Percentiles rank a stretch among this genome's conserved stretches.
Conservation (phyloP, 1,140 invertebrate species). For the Diorhabda sublineata region DNA sequence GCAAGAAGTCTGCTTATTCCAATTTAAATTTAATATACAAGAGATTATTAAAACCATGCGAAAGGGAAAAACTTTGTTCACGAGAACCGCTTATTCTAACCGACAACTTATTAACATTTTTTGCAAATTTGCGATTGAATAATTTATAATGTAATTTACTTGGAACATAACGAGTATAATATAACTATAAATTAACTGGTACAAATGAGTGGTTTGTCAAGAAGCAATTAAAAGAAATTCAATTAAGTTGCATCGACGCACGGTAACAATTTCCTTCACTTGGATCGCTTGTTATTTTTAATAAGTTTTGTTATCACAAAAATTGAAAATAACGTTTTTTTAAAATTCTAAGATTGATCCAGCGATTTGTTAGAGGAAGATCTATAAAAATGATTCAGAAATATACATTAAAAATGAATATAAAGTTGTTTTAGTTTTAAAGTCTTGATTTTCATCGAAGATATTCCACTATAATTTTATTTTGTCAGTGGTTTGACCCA, state of each 20-base stretch:
- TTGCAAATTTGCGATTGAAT: conserved; percentile 2
- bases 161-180: not conserved
- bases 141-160: not conserved
- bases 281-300: conserved; percentile 10
- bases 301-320: no score
- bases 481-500: no score
- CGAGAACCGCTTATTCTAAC: not conserved
- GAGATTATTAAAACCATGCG: not conserved
- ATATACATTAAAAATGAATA: no score
- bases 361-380: no score
- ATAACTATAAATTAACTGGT: conserved; percentile 4
- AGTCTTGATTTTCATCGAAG: no score
- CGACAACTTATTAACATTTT: not conserved
- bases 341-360: no score
- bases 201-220: conserved; percentile 18
- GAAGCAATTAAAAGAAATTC: conserved; percentile 27
- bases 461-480: no score
- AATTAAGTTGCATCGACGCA: conserved; percentile 24
- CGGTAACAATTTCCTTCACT: conserved; percentile 22
- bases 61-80: not conserved
- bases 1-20: no score
- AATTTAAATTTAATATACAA: no score
- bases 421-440: no score
- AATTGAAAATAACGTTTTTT: no score
- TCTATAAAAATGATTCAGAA: no score